A percentile compares a stretch with the other conserved stretches of the same genome.
Conservation (phyloP, 2,888 invertebrate species). For the Leistus spinibarbis region DNA sequence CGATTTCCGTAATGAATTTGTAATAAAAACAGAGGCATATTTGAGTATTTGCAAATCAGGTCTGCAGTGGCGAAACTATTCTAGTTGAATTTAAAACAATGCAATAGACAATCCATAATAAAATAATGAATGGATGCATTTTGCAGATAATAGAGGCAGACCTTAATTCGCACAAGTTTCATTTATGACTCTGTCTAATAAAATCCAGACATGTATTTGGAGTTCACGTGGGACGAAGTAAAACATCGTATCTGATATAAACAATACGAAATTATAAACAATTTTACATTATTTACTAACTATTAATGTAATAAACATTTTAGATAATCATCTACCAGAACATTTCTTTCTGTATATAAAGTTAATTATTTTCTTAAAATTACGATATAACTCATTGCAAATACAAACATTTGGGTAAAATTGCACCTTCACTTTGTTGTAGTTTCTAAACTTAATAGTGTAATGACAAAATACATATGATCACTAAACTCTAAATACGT, state of each 20-base stretch:
- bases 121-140: slow-evolving; percentile 14
- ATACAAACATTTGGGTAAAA: no score
- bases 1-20: not conserved
- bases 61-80: not conserved
- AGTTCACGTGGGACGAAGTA: not conserved
- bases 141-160: not conserved
- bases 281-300: not conserved
- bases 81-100: slow-evolving; percentile 4
- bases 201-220: not conserved
- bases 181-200: slow-evolving; percentile 9
- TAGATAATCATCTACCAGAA: no score
- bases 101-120: slow-evolving; percentile 33
- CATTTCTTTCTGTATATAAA: no score
- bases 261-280: not conserved
- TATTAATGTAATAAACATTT: no score
- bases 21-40: not conserved
- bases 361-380: no score
- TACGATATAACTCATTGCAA: no score
- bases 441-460: no score
- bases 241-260: no score
- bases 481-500: no score
- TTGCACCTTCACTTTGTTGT: no score
- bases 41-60: not conserved
- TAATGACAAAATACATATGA: no score
- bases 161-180: slow-evolving; percentile 24